Conservation (phyloP, 2,888 invertebrate genomes). For the Cantharis rustica region DNA sequence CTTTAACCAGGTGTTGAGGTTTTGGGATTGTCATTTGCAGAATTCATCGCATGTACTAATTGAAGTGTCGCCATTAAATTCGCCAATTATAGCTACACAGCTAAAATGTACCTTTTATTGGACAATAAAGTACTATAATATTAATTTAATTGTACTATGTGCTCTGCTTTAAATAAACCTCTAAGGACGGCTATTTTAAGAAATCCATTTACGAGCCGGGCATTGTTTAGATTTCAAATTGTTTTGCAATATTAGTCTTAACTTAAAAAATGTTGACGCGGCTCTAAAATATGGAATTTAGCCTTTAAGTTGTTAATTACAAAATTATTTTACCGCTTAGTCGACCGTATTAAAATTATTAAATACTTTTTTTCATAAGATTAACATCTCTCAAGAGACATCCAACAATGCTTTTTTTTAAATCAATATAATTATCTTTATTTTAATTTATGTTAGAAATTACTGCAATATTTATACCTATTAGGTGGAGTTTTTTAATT, state of each 20-base stretch:
- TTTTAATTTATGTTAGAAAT: too few species aligned
- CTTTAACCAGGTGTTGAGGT: conserved; percentile 22
- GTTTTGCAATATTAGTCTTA: not conserved
- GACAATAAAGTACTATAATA: not conserved
- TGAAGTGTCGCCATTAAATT: not conserved
- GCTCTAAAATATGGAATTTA: not conserved
- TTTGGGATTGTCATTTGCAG: conserved; percentile 24
- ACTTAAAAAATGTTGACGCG: not conserved
- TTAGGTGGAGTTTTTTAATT: too few species aligned
- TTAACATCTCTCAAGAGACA: too few species aligned
- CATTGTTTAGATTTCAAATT: not conserved
- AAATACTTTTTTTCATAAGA: too few species aligned
- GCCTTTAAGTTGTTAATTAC: too few species aligned
- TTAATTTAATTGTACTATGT: not conserved
- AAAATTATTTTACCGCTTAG: too few species aligned
- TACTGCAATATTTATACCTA: too few species aligned
- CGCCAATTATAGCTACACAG: not conserved
- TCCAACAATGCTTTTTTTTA: too few species aligned
- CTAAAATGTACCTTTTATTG: not conserved
- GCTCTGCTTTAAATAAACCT: not conserved
- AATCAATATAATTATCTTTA: too few species aligned
- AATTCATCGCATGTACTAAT: not conserved
- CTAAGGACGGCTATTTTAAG: not conserved
- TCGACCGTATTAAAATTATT: too few species aligned
- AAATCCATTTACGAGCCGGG: not conserved